Base-by-base conservation (phyloP, 1,140 invertebrate species). In the Aphis gossypii region DNA sequence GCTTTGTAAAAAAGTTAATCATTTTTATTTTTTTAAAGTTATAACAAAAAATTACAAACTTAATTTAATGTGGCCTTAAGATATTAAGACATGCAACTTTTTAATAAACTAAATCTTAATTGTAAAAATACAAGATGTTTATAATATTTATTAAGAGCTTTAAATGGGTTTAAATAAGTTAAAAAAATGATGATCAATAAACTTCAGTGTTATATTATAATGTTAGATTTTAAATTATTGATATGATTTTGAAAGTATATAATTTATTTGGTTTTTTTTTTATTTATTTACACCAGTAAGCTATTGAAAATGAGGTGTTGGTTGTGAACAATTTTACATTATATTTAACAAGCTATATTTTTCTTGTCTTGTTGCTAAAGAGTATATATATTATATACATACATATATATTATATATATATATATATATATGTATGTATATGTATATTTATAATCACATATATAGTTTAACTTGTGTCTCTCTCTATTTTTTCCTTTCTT, bases 281-380 rank as follows among this genome's bases (percentile, higher is more conserved):
- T 7, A 51, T 87, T 48, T 87, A 46, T 51, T 2, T 87, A n/a
- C 20, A n/a, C 2, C 30, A 30, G 14, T 46, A 44, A n/a, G 35
- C 35, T 41, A 51, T 54, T 38, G 21, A 46, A 38, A 56, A 89
- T 51, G 21, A 38, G 48, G 51, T 48, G 7, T 48, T 87, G 46
- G 14, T 14, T 48, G 51, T n/a, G 88, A 41, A 89, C 3, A 89
- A 56, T 89, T 89, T 89, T 23, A 25, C 46, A 90, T 90, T 90
- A 38, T 68, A 48, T 6, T 90, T 41, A 41, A n/a, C 56, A 30
- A 89, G 87, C 48, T 89, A 48, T 54, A 48, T 89, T 89, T 88
- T 21, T 89, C 21, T 41, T 89, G 41, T 90, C 30, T 90, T 41
- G 25, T 89, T 20, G 41, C 23, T 51, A 18, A 51, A 51, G 20